Base-by-base conservation (phyloP, 2,888 invertebrate genomes). In the Patella caerulea region DNA sequence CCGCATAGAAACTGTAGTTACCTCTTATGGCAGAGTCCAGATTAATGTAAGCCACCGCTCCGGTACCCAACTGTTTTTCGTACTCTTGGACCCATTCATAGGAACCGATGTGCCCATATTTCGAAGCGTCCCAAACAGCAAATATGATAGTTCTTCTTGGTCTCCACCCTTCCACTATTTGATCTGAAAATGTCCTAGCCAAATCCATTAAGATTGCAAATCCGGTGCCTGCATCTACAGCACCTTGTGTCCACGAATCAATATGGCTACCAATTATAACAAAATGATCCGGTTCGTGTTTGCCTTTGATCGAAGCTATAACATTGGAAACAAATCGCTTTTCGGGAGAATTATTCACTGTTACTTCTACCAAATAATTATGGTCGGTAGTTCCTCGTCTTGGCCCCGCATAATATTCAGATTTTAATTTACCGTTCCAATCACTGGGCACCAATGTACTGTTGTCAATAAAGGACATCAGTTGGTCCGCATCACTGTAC, bases 21-120 rank as follows among this genome's bases (percentile, higher is more conserved):
- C 90, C 90, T 83, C 86, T 85, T 53, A 91, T 86, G 34, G 88
- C 83, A 71, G 87, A 86, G 82, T 92, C 92, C 78, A 92, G 87
- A 82, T 92, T 92, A 17, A 92, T 88, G 81, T 92, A 92, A 15
- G 92, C 92, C 24, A 92, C 90, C 14, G 92, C 92, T 12, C 92
- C 87, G 54, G 87, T 83, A 19, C 82, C 82, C 59, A 92, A 79
- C 81, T 89, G 86, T 76, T 87, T 83, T 56, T 85, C 85, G 79
- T 88, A 87, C 76, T 89, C 88, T 88, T 89, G 87, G 0, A 86
- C 86, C 88, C 89, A 88, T 76, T 89, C 88, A 80, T 86, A 88
- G 7, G 89, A 83, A 14, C 89, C 89, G 73, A 89, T 84, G 77
- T 87, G 87, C 7, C 88, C 89, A 81, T 86, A 88, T 78, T 87